A percentile compares a stretch with the other conserved stretches of the same genome.
Conservation (phyloP, 2,888 invertebrate species). For the Caenorhabditis auriculariae region DNA sequence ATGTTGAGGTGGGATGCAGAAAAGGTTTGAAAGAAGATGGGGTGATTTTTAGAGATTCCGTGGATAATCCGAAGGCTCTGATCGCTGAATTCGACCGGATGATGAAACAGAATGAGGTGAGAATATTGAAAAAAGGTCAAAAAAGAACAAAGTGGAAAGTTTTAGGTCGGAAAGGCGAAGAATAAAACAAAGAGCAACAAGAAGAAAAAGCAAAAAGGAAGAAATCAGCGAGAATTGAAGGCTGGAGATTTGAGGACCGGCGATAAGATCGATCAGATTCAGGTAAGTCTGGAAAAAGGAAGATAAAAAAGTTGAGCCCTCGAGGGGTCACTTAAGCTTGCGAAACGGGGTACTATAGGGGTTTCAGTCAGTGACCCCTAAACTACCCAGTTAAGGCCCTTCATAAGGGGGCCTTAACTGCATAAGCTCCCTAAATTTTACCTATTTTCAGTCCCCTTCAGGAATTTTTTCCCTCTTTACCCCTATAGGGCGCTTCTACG, state of each 20-base stretch:
- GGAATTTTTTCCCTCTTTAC: too few species aligned
- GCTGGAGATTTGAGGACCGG: conserved; percentile 32
- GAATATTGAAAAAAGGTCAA: neutral
- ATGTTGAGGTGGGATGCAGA: conserved; percentile 46
- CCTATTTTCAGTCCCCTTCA: too few species aligned
- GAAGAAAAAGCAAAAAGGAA: neutral
- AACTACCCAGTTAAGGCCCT: too few species aligned
- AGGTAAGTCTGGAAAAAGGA: conserved; percentile 11
- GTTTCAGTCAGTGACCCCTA: too few species aligned
- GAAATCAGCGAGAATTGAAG: conserved; percentile 17
- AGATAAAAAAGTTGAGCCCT: too few species aligned
- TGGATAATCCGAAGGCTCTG: conserved; percentile 55
- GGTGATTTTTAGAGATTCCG: conserved; percentile 49
- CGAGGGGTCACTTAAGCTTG: too few species aligned
- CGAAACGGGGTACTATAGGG: too few species aligned
- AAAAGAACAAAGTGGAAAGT: too few species aligned
- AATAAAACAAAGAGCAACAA: neutral
- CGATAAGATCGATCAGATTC: conserved; percentile 46
- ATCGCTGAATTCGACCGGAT: conserved; percentile 53
- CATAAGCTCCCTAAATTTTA: too few species aligned
- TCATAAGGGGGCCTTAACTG: too few species aligned
- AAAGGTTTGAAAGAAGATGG: neutral
- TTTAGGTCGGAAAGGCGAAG: too few species aligned
- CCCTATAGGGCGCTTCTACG: too few species aligned
- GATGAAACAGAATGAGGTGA: conserved; percentile 40